Evolutionary conservation across 2,797 vertebrate species (phyloP), one percentile per base, ranked within the genome.

Genomic region (Rhadinocentrus ornatus): DNA sequence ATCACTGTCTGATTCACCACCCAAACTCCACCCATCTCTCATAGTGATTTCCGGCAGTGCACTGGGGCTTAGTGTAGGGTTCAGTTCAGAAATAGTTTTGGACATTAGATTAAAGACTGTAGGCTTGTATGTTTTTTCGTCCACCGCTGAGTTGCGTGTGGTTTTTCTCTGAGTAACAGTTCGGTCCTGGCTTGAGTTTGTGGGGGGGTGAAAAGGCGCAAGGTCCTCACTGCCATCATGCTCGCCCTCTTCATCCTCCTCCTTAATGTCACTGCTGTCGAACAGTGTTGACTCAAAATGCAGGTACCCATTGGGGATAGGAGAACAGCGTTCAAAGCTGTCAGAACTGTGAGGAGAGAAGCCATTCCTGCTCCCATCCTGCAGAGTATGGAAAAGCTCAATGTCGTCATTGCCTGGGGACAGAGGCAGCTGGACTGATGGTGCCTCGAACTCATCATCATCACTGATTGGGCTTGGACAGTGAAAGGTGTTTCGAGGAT

Each of bases 201-300:
- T 77, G 1, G 90, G 64, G 65, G 56, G 75, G 68, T 80, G 86
- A 70, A 93, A 91, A 26, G 86, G 59, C 0, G 24, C 73, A 12
- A 89, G 68, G 46, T 80, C 85, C 58, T 87, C 86, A 2, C 87
- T 73, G 0, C 86, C 77, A 0, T 88, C 82, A 13, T 58, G 79
- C 32, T 68, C 82, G 3, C 39, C 68, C 11, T 82, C 80, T 5
- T 65, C 64, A 3, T 83, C 85, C 16, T 88, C 83, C 0, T 75
- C 81, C 66, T 93, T 93, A 24, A 88, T 72, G 75, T 94, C 93
- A 16, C 88, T 85, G 62, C 91, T 91, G 88, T 94, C 93, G 67
- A 95, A 95, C 80, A 95, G 86, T 2, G 83, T 93, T 22, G 94
- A 94, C 69, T 90, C 94, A 54, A 95, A 95, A 92, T 95, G 94